These are phyloP conservation scores for Coelopa pilipes DNA, from an alignment of 2,888 invertebrate genomes.

Conservation along the genomic window DNA sequence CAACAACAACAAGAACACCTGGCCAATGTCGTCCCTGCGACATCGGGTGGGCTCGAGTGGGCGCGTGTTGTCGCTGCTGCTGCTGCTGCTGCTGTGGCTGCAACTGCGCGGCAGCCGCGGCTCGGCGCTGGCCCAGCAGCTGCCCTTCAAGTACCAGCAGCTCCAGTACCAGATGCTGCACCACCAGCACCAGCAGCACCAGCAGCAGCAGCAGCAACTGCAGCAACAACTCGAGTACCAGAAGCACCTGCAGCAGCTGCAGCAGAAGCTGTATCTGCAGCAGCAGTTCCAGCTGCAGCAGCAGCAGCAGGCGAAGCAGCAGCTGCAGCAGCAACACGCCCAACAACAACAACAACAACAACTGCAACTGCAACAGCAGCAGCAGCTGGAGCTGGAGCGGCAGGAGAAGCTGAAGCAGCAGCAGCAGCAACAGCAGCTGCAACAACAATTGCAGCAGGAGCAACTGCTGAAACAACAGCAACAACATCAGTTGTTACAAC, in stretches of 20 bases:
- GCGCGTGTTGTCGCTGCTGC: background rate
- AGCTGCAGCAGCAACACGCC: conserved; percentile 4
- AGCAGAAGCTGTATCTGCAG: conserved; percentile 3
- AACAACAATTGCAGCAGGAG: background rate
- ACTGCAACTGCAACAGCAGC: no score
- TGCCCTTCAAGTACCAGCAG: conserved; percentile 43
- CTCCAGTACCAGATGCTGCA: conserved; percentile 48
- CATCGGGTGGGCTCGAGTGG: background rate
- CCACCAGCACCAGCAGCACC: conserved; percentile 33
- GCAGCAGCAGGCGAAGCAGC: background rate
- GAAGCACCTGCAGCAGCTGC: conserved; percentile 43
- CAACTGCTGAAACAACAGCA: background rate
- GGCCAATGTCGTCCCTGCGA: background rate
- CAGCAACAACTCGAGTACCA: conserved; percentile 46
- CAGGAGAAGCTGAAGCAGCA: conserved; percentile 1
- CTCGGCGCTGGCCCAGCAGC: conserved; percentile 25
- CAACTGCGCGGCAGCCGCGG: conserved; percentile 6
- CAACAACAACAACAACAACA: no score
- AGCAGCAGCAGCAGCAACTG: conserved; percentile 39
- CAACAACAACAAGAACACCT: background rate
- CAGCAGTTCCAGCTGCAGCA: background rate
- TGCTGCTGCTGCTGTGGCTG: background rate
- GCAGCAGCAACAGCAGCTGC: background rate
- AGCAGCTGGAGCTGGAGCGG: background rate
- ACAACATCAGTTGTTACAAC: conserved; percentile 6